phyloP scores from a whole-genome alignment of 2,113 vertebrate species.

The Upupa epops region DNA sequence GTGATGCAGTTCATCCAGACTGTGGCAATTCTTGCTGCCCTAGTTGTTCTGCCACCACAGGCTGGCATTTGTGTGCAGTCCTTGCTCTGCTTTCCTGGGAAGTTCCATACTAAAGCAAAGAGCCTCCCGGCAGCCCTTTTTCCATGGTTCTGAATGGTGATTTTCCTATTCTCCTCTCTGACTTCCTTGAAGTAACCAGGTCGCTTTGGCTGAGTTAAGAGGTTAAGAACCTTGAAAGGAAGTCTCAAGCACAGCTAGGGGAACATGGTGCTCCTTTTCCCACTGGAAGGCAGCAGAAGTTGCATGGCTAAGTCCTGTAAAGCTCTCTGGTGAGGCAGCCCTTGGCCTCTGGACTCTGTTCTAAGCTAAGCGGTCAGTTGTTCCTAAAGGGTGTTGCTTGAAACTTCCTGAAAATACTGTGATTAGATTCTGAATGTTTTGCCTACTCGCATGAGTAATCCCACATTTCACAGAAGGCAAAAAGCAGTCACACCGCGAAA shows the following conservation, averaged over 20 bases:
- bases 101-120: not conserved
- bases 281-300: not conserved
- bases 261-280: not conserved
- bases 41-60: not conserved
- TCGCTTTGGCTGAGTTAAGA: not conserved
- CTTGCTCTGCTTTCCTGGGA: not conserved
- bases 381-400: not conserved
- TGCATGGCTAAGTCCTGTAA: not conserved
- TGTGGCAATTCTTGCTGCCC: not conserved
- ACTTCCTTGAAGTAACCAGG: not conserved
- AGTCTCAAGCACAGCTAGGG: not conserved
- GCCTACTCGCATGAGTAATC: not conserved
- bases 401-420: not conserved
- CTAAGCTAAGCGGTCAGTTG: not conserved
- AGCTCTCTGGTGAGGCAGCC: not conserved
- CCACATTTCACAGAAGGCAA: not conserved
- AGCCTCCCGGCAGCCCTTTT: not conserved
- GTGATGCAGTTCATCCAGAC: not conserved
- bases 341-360: not conserved
- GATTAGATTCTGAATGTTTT: not conserved
- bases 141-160: not conserved
- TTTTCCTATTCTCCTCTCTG: not conserved
- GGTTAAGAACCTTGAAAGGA: not conserved
- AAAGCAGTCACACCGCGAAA: not conserved
- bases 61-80: not conserved